These are phyloP conservation scores for Berghia stephanieae DNA, from an alignment of 1,140 invertebrate species.

Conservation along the genomic window DNA sequence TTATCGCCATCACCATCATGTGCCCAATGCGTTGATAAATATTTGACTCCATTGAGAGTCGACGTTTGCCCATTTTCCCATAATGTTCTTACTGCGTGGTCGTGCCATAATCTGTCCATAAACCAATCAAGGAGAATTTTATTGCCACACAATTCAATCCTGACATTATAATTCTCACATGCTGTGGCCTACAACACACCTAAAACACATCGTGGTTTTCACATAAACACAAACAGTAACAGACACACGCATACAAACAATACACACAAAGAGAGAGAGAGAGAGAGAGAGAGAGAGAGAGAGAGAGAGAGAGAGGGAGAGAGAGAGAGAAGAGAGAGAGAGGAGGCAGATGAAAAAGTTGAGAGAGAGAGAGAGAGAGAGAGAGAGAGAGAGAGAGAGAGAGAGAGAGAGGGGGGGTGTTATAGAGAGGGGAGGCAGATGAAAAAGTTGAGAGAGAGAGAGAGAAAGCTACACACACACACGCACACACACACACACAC, in stretches of 20 bases:
- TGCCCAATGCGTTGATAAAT: too few relatives aligned
- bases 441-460: background rate
- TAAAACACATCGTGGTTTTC: background rate
- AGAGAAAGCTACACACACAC: too few relatives aligned
- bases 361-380: background rate
- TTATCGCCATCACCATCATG: too few relatives aligned
- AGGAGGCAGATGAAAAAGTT: too few relatives aligned
- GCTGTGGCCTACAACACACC: background rate
- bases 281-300: background rate
- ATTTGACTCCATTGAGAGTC: too few relatives aligned
- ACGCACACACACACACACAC: too few relatives aligned
- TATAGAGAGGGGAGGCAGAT: background rate
- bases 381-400: background rate
- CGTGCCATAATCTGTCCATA: conserved; percentile 67
- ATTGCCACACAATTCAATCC: background rate
- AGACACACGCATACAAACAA: background rate
- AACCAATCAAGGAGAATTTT: background rate
- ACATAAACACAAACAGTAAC: background rate
- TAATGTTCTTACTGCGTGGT: too few relatives aligned
- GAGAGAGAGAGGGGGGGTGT: background rate
- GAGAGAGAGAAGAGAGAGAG: background rate
- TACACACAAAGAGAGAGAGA: background rate
- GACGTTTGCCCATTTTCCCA: too few relatives aligned
- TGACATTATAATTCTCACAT: background rate
- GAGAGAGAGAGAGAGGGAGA: background rate